These are phyloP conservation scores for Melanotaenia duboulayi DNA, from an alignment of 2,113 vertebrate species.

Conservation along the genomic window DNA sequence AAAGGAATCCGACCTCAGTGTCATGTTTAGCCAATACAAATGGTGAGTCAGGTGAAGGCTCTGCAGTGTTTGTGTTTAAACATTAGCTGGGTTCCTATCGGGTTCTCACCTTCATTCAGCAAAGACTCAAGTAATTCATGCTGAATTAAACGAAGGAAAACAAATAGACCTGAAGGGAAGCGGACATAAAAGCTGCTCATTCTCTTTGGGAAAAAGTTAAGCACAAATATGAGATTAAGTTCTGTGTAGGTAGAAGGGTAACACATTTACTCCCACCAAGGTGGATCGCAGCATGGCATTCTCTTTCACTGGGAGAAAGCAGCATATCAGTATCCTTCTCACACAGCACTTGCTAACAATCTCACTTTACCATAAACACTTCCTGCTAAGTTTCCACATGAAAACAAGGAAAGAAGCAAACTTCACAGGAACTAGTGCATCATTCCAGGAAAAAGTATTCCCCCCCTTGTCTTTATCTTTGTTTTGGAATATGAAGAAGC, in stretches of 20 bases:
- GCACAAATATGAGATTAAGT: neutral
- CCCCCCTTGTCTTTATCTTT: constrained; percentile 1
- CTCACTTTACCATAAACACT: constrained; percentile 70
- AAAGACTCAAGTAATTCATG: neutral
- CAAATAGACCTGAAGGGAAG: neutral
- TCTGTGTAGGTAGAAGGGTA: neutral
- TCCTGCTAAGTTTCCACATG: constrained; percentile 58
- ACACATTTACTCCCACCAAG: neutral
- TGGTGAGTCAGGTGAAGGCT: neutral
- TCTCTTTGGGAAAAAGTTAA: constrained; percentile 8
- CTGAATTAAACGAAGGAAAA: constrained; percentile 20
- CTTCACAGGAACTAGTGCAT: constrained; percentile 42
- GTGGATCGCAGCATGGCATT: constrained; percentile 16
- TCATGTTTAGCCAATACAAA: neutral
- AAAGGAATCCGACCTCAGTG: constrained; percentile 10
- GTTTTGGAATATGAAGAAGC: constrained; percentile 19
- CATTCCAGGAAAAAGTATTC: constrained; percentile 55
- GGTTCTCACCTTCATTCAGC: neutral
- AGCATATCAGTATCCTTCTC: constrained; percentile 53
- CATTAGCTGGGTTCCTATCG: neutral
- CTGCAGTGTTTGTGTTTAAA: constrained; percentile 21
- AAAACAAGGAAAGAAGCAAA: constrained; percentile 51
- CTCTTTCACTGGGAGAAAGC: constrained; percentile 21
- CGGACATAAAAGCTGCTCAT: neutral
- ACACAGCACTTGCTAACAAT: constrained; percentile 51